Evolutionary conservation across 2,888 invertebrate species (phyloP).

Genomic region (Zeuzera pyrina): DNA sequence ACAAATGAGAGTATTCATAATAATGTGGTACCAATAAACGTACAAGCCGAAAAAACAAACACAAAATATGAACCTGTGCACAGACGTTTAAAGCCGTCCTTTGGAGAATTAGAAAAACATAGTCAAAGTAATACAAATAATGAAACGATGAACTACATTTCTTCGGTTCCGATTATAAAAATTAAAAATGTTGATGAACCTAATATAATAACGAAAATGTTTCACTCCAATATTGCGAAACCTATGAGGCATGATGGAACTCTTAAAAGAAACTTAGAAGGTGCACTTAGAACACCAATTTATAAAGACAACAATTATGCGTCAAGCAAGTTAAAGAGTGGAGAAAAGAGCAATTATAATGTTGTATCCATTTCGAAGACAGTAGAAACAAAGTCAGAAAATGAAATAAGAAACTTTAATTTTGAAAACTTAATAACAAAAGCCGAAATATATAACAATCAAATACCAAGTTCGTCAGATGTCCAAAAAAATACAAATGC

Average conservation of each 20-base stretch:
- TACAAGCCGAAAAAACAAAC: constrained; percentile 26
- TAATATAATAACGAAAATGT: constrained; percentile 25
- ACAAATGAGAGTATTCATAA: constrained; percentile 31
- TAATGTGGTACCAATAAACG: constrained; percentile 21
- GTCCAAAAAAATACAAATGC: constrained; percentile 50
- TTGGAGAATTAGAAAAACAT: constrained; percentile 36
- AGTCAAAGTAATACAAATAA: constrained; percentile 28
- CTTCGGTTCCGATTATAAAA: constrained; percentile 52
- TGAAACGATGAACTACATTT: constrained; percentile 33
- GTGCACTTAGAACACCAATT: constrained; percentile 38
- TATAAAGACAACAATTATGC: constrained; percentile 46
- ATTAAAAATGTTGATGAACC: constrained; percentile 54
- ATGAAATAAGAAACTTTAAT: constrained; percentile 56
- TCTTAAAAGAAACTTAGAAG: constrained; percentile 47
- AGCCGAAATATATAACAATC: constrained; percentile 63
- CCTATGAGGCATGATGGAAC: constrained; percentile 36
- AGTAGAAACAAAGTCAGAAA: constrained; percentile 37
- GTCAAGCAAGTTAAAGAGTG: constrained; percentile 34
- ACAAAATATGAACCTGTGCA: constrained; percentile 44
- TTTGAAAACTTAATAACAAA: constrained; percentile 68
- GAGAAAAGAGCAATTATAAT: constrained; percentile 31
- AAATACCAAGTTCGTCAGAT: constrained; percentile 55
- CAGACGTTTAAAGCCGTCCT: constrained; percentile 23
- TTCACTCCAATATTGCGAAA: constrained; percentile 34
- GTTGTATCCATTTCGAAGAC: constrained; percentile 28